phyloP scores from a whole-genome alignment of 2,888 invertebrate species.

The Phortica okadai region DNA sequence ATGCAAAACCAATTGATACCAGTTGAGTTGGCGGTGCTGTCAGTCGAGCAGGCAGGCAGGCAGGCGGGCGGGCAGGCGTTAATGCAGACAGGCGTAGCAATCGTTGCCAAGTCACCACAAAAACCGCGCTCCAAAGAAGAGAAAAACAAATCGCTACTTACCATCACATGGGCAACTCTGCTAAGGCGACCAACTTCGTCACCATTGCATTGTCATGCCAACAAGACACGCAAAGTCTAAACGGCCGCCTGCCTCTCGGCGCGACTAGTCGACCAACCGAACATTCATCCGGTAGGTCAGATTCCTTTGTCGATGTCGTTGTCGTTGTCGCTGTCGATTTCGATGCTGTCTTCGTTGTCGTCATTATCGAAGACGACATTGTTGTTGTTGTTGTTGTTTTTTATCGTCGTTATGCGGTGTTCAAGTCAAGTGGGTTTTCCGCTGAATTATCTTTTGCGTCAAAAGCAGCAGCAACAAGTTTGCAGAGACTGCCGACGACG shows the following conservation, averaged over 20 bases:
- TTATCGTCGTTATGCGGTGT: background rate
- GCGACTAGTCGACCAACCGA: background rate
- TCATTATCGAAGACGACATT: background rate
- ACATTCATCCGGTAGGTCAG: too few species aligned
- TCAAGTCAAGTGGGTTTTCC: constrained; percentile 59
- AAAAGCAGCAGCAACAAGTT: constrained; percentile 49
- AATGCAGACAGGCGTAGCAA: constrained; percentile 25
- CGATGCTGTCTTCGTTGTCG: background rate
- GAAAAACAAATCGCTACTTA: too few species aligned
- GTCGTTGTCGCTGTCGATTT: background rate
- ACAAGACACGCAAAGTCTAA: background rate
- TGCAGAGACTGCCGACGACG: constrained; percentile 21
- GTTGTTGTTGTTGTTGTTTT: too few species aligned
- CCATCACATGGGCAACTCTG: too few species aligned
- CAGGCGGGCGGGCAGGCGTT: constrained; percentile 23
- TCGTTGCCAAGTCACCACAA: background rate
- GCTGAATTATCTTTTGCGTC: constrained; percentile 61
- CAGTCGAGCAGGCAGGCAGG: background rate
- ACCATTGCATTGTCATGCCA: background rate
- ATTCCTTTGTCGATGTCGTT: background rate
- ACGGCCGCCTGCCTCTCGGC: background rate
- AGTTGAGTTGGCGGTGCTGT: background rate
- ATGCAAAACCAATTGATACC: constrained; percentile 31
- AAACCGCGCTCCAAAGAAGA: too few species aligned
- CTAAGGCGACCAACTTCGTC: background rate